A percentile compares a stretch with the other conserved stretches of the same genome.
Conservation (phyloP, 2,113 vertebrate species). For the Hemibates koningsi region DNA sequence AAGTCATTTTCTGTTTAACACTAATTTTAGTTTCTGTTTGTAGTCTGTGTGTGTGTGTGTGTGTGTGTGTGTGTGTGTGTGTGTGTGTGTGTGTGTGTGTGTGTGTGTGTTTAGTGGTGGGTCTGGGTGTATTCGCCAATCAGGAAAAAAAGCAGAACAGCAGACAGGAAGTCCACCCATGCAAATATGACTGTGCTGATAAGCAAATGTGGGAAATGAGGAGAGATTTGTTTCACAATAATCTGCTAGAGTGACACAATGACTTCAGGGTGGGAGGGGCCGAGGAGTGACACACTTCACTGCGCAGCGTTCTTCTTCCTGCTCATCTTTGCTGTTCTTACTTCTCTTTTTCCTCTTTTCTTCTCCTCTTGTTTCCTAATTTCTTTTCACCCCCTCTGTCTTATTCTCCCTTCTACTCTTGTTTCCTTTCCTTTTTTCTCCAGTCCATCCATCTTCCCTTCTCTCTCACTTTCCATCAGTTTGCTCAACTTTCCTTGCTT, state of each 20-base stretch:
- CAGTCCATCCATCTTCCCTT: background rate
- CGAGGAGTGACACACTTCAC: background rate
- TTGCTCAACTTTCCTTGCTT: background rate
- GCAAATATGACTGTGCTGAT: slow-evolving; percentile 1
- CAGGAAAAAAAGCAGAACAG: background rate
- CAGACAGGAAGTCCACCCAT: slow-evolving; percentile 5
- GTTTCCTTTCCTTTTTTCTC: background rate
- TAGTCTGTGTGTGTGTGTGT: no score
- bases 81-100: background rate
- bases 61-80: background rate
- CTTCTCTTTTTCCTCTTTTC: background rate
- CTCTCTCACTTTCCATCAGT: background rate
- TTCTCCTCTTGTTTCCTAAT: background rate
- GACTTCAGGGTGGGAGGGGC: background rate
- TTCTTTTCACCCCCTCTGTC: background rate
- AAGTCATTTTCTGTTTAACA: no score
- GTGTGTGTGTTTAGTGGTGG: background rate
- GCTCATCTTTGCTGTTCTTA: background rate
- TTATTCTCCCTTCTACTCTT: background rate
- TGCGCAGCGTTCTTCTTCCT: background rate
- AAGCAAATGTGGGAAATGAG: background rate
- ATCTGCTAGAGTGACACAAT: background rate
- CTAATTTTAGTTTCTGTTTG: no score
- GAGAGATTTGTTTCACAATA: background rate
- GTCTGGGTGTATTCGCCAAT: background rate